Percentiles rank a stretch among this genome's conserved stretches.
phyloP scores from a whole-genome alignment of 2,113 vertebrate genomes.

The Dinomys branickii region DNA sequence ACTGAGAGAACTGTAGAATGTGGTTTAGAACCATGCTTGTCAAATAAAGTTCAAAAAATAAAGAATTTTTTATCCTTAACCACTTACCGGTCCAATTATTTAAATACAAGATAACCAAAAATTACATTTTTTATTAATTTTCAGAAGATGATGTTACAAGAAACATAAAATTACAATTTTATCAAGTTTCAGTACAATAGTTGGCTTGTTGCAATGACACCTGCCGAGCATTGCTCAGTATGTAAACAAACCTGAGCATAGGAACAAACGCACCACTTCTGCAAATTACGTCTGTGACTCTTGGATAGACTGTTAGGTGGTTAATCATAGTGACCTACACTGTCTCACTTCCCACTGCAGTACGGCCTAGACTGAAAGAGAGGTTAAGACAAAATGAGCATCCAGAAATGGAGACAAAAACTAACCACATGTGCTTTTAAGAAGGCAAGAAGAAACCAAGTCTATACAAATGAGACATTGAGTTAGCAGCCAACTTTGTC shows the following conservation, averaged over 20 bases:
- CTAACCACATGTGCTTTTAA: not conserved
- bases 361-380: not conserved
- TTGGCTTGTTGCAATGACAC: not conserved
- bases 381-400: not conserved
- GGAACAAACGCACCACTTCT: not conserved
- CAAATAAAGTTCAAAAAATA: not conserved
- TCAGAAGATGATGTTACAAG: not conserved
- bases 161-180: not conserved
- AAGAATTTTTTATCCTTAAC: not conserved
- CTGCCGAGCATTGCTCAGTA: not conserved
- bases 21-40: not conserved
- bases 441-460: not conserved
- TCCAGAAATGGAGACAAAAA: not conserved
- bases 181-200: not conserved
- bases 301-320: not conserved
- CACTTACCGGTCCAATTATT: not conserved
- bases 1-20: not conserved
- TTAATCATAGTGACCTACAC: not conserved
- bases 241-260: not conserved
- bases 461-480: not conserved
- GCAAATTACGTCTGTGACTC: not conserved
- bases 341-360: not conserved
- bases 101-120: not conserved
- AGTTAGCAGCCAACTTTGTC: not conserved
- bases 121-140: not conserved